Evolutionary conservation across 2,113 vertebrate genomes (phyloP).

Genomic region (Emydura subglobosa): DNA sequence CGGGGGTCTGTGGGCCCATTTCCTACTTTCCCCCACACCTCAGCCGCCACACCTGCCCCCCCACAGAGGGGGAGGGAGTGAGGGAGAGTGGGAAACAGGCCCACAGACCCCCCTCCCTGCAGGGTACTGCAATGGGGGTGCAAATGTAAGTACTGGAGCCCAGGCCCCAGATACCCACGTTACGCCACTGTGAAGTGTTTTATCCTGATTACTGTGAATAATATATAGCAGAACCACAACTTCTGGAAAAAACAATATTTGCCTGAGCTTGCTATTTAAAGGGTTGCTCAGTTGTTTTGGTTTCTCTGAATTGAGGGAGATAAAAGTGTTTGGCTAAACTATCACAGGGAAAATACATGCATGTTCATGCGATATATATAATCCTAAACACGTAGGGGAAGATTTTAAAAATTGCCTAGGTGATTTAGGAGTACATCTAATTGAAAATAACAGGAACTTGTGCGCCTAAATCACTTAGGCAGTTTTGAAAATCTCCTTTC

Average conservation of each 20-base stretch:
- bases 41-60: no score
- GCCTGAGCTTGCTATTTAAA: neutral
- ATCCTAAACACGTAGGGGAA: neutral
- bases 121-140: no score
- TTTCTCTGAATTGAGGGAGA: neutral
- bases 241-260: neutral
- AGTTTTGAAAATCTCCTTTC: neutral
- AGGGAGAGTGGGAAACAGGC: no score
- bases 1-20: no score
- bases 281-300: neutral
- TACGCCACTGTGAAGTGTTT: no score
- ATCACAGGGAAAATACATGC: neutral
- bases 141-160: no score
- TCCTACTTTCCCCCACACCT: no score
- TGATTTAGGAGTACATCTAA: neutral
- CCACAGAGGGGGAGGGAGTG: no score
- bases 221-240: neutral
- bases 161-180: no score
- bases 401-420: neutral
- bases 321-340: neutral
- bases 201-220: neutral
- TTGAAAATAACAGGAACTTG: neutral
- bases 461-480: neutral
- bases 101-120: no score
- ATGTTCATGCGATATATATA: neutral